These are phyloP conservation scores for Callimorpha dominula DNA, from an alignment of 2,888 invertebrate species.

Conservation along the genomic window DNA sequence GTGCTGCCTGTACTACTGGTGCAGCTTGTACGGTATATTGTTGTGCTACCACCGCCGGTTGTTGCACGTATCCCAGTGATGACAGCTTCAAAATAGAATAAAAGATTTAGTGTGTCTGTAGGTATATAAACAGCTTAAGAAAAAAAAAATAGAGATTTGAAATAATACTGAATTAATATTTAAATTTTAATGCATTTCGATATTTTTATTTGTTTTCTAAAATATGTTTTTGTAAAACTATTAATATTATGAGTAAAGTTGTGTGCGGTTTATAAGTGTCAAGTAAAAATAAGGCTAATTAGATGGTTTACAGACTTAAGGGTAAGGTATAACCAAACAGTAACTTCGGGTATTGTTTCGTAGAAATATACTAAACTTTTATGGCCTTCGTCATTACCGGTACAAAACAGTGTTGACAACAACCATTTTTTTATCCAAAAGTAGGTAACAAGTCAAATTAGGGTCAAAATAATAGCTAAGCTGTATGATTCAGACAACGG, in stretches of 20 bases:
- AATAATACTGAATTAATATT: too few relatives aligned
- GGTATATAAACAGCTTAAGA: too few relatives aligned
- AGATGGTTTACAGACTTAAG: too few relatives aligned
- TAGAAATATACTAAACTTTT: background rate
- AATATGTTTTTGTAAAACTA: too few relatives aligned
- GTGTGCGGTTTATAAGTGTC: too few relatives aligned
- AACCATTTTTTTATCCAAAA: background rate
- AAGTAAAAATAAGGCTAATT: too few relatives aligned
- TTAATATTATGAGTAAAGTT: too few relatives aligned
- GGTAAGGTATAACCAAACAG: too few relatives aligned
- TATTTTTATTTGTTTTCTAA: too few relatives aligned
- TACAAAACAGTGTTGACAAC: background rate
- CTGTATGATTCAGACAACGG: background rate
- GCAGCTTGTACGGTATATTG: conserved; percentile 59
- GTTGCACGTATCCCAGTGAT: conserved; percentile 58
- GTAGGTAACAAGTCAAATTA: background rate
- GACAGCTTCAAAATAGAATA: conserved; percentile 51
- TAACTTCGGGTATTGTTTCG: too few relatives aligned
- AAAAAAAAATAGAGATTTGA: too few relatives aligned
- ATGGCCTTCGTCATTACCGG: background rate
- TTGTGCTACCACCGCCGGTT: conserved; percentile 49
- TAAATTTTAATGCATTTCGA: too few relatives aligned
- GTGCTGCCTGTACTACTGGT: conserved; percentile 68
- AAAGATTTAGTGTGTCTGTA: background rate
- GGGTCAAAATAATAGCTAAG: background rate